Conservation (phyloP, 1,140 invertebrate species). For the Sinonovacula constricta region DNA sequence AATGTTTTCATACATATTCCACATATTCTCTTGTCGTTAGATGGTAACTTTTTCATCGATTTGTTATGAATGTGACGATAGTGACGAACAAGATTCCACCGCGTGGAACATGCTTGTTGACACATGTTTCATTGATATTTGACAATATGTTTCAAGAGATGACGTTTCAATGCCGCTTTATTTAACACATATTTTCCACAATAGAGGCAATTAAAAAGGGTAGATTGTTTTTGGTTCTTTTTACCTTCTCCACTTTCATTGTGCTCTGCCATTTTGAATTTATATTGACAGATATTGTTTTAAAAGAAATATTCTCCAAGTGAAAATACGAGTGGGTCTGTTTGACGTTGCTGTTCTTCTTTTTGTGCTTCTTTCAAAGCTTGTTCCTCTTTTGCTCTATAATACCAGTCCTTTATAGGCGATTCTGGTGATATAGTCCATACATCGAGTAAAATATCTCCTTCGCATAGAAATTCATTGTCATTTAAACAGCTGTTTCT, state of each 20-base stretch:
- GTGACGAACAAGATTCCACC: neutral
- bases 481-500: neutral
- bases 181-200: neutral
- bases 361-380: neutral
- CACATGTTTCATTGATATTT: neutral
- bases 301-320: neutral
- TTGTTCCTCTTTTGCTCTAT: neutral
- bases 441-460: neutral
- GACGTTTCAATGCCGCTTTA: neutral
- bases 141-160: neutral
- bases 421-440: neutral
- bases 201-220: neutral
- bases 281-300: neutral
- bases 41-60: neutral
- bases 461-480: neutral
- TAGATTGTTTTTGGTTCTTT: neutral
- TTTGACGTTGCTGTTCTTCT: neutral
- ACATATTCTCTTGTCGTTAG: neutral
- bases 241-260: neutral
- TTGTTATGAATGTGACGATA: neutral
- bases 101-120: neutral
- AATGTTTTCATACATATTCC: neutral
- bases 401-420: neutral
- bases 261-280: neutral
- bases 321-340: neutral